Evolutionary conservation across 2,888 invertebrate genomes (phyloP).

Genomic region (Leucoptera coffeella): DNA sequence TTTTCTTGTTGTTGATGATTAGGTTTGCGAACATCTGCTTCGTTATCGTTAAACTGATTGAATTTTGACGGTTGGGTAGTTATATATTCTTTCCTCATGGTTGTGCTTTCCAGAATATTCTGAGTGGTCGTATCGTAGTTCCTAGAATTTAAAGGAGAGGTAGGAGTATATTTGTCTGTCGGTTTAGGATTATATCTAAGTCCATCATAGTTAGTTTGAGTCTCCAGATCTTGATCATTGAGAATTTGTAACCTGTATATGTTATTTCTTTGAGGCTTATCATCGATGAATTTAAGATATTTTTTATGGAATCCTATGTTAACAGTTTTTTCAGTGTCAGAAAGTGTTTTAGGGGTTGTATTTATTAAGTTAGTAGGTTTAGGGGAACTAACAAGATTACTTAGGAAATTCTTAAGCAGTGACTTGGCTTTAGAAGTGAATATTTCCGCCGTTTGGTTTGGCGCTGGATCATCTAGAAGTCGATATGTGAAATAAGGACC

Average conservation of each 20-base stretch:
- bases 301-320: conserved; percentile 35
- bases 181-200: no score
- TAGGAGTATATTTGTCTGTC: conserved; percentile 10
- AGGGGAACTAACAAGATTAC: conserved; percentile 17
- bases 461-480: conserved; percentile 24
- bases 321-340: conserved; percentile 19
- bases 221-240: conserved; percentile 19
- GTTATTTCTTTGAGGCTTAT: conserved; percentile 19
- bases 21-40: no score
- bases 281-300: conserved; percentile 16
- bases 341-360: conserved; percentile 12
- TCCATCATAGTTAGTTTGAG: conserved; percentile 14
- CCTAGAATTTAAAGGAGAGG: no score
- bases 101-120: no score
- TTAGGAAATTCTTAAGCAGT: conserved; percentile 31
- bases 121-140: no score
- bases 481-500: no score
- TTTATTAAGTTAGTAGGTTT: conserved; percentile 10
- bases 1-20: no score
- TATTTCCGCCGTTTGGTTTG: conserved; percentile 35
- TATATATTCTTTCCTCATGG: no score
- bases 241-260: conserved; percentile 27
- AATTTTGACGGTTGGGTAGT: no score
- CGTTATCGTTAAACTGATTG: no score
- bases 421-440: conserved; percentile 30